Evolutionary conservation across 2,113 vertebrate genomes (phyloP).

Genomic region (Phalacrocorax aristotelis): DNA sequence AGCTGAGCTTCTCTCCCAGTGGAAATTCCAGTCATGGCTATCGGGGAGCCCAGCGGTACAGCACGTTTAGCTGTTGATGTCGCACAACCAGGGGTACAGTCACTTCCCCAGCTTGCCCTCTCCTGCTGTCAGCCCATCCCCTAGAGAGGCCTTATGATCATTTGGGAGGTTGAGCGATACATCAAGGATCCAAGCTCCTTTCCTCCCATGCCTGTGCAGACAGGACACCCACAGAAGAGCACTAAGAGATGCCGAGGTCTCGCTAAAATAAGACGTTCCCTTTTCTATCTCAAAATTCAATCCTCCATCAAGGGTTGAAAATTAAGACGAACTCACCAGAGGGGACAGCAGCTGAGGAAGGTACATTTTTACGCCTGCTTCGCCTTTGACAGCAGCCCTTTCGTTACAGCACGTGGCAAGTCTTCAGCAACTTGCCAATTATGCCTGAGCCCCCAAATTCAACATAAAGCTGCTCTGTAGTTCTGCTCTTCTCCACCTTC

Average conservation of each 20-base stretch:
- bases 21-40: background rate
- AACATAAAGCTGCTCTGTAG: background rate
- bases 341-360: background rate
- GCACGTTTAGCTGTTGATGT: background rate
- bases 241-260: background rate
- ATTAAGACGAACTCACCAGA: background rate
- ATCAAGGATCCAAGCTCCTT: background rate
- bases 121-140: background rate
- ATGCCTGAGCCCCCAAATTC: background rate
- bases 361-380: background rate
- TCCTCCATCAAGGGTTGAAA: background rate
- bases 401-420: background rate
- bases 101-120: background rate
- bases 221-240: background rate
- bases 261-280: background rate
- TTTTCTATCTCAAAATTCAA: background rate
- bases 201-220: background rate
- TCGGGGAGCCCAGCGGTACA: background rate
- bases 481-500: background rate
- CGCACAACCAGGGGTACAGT: rapidly evolving
- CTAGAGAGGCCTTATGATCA: background rate
- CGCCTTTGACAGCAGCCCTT: background rate
- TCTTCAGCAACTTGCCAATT: background rate
- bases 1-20: background rate
- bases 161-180: rapidly evolving